These are phyloP conservation scores for Barnardius zonarius DNA, from an alignment of 2,113 vertebrate genomes.

Conservation along the genomic window DNA sequence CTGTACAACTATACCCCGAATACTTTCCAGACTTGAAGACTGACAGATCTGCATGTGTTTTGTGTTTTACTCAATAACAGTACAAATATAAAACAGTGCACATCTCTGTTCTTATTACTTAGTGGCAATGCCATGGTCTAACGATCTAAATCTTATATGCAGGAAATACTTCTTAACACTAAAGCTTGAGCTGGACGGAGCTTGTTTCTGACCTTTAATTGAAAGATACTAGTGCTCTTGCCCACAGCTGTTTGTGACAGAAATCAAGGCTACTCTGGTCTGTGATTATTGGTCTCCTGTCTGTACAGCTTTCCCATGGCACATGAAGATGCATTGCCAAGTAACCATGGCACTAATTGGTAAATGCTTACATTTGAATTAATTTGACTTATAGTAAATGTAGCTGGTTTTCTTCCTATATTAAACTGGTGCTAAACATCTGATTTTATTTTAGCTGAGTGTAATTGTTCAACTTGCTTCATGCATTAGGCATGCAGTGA, in stretches of 20 bases:
- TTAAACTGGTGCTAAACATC: conserved; percentile 42
- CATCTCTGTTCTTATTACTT: background rate
- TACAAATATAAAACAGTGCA: background rate
- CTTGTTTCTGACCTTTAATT: background rate
- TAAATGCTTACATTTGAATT: conserved; percentile 61
- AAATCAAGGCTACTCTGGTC: background rate
- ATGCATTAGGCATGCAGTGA: background rate
- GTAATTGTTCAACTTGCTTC: conserved; percentile 3
- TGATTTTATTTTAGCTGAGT: conserved; percentile 51
- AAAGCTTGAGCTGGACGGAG: conserved; percentile 10
- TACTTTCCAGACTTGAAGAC: background rate
- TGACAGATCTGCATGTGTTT: background rate
- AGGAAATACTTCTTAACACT: background rate
- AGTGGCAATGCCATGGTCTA: background rate
- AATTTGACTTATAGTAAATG: conserved; percentile 44
- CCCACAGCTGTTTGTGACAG: background rate
- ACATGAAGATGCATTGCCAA: conserved; percentile 43
- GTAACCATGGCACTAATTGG: conserved; percentile 56
- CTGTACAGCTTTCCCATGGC: background rate
- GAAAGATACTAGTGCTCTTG: background rate
- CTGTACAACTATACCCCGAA: background rate
- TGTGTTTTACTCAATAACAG: background rate
- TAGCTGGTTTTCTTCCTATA: conserved; percentile 28
- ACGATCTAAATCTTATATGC: background rate
- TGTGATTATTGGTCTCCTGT: background rate